Evolutionary conservation across 2,888 invertebrate genomes (phyloP), one percentile per base, ranked within the genome.

Genomic region (Rotaria magnacalcarata): DNA sequence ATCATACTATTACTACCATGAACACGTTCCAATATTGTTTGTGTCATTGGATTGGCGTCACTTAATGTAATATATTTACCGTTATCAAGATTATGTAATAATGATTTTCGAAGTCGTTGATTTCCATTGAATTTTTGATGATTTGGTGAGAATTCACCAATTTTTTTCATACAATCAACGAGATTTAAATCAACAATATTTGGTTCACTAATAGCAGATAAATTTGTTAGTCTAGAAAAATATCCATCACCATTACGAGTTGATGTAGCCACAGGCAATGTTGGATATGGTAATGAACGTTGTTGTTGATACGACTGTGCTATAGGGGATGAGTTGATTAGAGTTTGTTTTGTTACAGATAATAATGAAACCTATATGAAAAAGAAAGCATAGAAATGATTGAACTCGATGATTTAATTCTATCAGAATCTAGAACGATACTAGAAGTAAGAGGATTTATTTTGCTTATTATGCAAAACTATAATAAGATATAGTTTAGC

Each of bases 41-140:
- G 43, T n/a, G 80, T 80, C 80, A 80, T 80, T n/a, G 80, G 80
- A 47, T 80, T 80, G 10, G 80, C 80, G 24, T 80, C 80, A 47
- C 3, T 24, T 24, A 80, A 19, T 11, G n/a, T 11, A 14, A 80
- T 24, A 47, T 80, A 80, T 47, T 47, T 47, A 24, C 80, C 80
- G n/a, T 80, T 47, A 47, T 80, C 80, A n/a, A 80, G 10, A 80
- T 80, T 80, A 11, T 80, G 24, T 24, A 47, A 0, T 6, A 24
- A 3, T n/a, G 80, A 47, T n/a, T 24, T 47, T 80, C n/a, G 43
- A 24, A 80, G 0, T 24, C 24, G 47, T 24, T 80, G 47, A 47
- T 80, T 47, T 24, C 47, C 80, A 80, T 80, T 47, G 5, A 80
- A 24, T 80, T 24, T 80, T 47, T n/a, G 47, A 80, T 47, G n/a